Evolutionary conservation across 2,113 vertebrate genomes (phyloP).

Genomic region (Heptranchias perlo): DNA sequence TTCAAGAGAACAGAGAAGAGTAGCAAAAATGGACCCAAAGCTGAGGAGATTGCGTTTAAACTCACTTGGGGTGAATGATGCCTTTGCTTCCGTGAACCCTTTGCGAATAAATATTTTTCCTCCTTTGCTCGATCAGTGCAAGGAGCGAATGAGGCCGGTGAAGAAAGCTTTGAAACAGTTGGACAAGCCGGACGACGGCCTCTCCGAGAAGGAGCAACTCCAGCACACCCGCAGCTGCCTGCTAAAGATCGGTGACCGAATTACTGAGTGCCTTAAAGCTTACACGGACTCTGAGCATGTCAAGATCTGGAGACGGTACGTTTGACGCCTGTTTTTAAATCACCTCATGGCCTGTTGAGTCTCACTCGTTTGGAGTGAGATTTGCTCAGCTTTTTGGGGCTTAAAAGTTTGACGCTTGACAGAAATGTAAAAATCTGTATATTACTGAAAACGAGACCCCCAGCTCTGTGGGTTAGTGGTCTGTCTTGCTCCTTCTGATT

Average conservation of each 20-base stretch:
- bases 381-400: background rate
- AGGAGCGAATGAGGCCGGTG: slow-evolving; percentile 94
- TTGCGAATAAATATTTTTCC: background rate
- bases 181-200: slow-evolving; percentile 91
- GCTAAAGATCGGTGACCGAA: slow-evolving; percentile 92
- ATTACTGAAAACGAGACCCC: background rate
- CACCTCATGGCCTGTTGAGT: background rate
- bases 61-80: background rate
- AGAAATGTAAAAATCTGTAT: background rate
- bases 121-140: slow-evolving; percentile 65
- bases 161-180: slow-evolving; percentile 96
- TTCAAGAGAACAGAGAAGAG: background rate
- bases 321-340: background rate
- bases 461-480: background rate
- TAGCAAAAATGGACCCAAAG: too few species aligned
- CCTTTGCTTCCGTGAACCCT: background rate
- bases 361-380: background rate
- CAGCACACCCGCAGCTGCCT: slow-evolving; percentile 92
- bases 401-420: too few species aligned
- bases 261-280: slow-evolving; percentile 92
- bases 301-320: slow-evolving; percentile 86
- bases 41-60: background rate
- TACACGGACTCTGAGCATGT: slow-evolving; percentile 87
- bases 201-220: slow-evolving; percentile 87
- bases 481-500: background rate